phyloP scores from a whole-genome alignment of 2,797 vertebrate species.

The Apogon talboti region DNA sequence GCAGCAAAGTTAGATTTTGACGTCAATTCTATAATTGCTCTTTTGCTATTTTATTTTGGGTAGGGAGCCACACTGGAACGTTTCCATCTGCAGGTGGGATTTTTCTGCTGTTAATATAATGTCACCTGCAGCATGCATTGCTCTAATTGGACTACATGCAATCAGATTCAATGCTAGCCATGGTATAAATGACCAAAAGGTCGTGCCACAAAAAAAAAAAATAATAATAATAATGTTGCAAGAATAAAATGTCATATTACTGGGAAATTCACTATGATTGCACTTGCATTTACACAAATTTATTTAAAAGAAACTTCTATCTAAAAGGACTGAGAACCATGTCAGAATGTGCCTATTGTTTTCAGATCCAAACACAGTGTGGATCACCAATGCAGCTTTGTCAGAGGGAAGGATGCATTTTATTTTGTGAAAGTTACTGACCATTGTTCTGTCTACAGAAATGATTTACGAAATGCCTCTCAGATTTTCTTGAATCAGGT shows the following conservation, averaged over 20 bases:
- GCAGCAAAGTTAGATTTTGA: background rate
- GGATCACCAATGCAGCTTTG: background rate
- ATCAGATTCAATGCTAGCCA: too few relatives aligned
- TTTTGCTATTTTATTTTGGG: background rate
- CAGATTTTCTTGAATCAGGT: conserved; percentile 44
- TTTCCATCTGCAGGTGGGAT: background rate
- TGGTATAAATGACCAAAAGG: too few relatives aligned
- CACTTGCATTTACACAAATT: too few relatives aligned
- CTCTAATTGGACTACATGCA: too few relatives aligned
- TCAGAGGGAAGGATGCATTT: background rate
- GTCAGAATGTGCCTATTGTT: too few relatives aligned
- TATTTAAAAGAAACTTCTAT: too few relatives aligned
- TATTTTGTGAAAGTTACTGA: conserved; percentile 1
- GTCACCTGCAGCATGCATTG: too few relatives aligned
- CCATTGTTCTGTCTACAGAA: conserved; percentile 22
- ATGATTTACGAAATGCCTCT: conserved; percentile 49
- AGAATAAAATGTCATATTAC: too few relatives aligned
- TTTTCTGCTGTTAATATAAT: background rate
- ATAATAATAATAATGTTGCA: too few relatives aligned
- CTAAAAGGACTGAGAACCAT: too few relatives aligned
- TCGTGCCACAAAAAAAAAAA: too few relatives aligned
- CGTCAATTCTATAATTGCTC: background rate
- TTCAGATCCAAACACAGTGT: background rate
- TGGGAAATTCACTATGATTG: too few relatives aligned
- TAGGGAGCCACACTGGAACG: background rate